Evolutionary conservation across 1,140 invertebrate species (phyloP), one percentile per base, ranked within the genome.

Genomic region (Ruditapes philippinarum): DNA sequence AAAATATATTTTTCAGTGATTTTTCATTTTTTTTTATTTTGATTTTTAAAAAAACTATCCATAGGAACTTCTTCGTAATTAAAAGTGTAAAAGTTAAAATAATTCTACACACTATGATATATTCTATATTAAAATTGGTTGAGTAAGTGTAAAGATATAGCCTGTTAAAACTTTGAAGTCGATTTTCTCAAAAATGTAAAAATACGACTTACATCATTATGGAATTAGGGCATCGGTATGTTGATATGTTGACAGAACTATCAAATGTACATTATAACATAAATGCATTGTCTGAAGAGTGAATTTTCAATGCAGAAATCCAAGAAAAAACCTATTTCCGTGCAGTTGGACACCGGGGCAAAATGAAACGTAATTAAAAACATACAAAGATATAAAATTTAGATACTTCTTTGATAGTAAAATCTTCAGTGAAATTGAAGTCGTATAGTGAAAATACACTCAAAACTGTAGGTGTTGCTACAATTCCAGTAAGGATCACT

Each of bases 291-390:
- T 38, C 17, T 17, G 36, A 65, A 38, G 45, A 70, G 25, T 85
- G 38, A n/a, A 33, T 74, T 9, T 25, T 74, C 7, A 49, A 73
- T 5, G 31, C 28, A 54, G 68, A 73, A 54, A 36, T 85, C 12
- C 49, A 54, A 3, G 45, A n/a, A n/a, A n/a, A 33, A 74, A 57
- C 36, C 38, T n/a, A 40, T 85, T 0, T 51, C 70, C 57, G 22
- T 84, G 38, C 81, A 90, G 42, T 40, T 68, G 31, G 57, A 85
- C 12, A 89, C 73, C 0, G 78, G 78, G 7, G 62, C 68, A 19
- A 70, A 31, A 22, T 70, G 60, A 14, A 42, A 62, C 68, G 62
- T 76, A 4, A 57, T 60, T 31, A 60, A 81, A 62, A 9, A 57
- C 12, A n/a, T 81, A 60, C 40, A 31, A 14, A 60, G 22, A n/a